Conservation (phyloP, 2,113 vertebrate species). For the Myanophis thanlyinensis region DNA sequence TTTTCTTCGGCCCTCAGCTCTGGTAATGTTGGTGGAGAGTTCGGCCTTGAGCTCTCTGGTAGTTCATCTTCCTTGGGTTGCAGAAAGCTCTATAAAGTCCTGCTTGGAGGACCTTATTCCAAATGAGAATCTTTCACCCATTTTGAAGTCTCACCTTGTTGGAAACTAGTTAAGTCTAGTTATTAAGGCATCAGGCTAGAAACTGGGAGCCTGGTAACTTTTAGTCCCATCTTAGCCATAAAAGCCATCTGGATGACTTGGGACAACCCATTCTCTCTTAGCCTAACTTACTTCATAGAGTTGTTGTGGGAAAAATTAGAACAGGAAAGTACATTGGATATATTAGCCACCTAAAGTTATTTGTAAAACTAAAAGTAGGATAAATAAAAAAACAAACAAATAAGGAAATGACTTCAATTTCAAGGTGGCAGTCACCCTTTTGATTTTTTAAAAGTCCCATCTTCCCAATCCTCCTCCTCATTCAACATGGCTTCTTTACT, state of each 20-base stretch:
- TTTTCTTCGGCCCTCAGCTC: background rate
- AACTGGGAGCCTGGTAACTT: background rate
- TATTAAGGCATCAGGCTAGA: background rate
- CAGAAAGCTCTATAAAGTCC: background rate
- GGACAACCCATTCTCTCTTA: background rate
- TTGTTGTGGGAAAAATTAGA: background rate
- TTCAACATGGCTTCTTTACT: background rate
- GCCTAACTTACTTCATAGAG: background rate
- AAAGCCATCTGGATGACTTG: background rate
- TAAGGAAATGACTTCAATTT: background rate
- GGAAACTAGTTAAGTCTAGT: background rate
- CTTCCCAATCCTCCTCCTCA: background rate
- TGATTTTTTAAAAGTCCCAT: background rate
- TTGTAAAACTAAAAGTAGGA: background rate
- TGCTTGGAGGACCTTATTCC: background rate
- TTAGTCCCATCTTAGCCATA: background rate
- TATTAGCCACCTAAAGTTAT: background rate
- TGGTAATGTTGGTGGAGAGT: background rate
- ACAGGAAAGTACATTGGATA: background rate
- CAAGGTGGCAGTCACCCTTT: background rate
- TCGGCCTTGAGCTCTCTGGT: background rate
- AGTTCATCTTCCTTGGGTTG: background rate
- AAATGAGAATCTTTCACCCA: background rate
- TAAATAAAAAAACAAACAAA: background rate
- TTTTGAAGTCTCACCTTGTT: background rate